Percentiles rank a stretch among this genome's conserved stretches.
These are phyloP conservation scores for Alligator sinensis DNA, from an alignment of 2,113 vertebrate genomes.

Conservation along the genomic window DNA sequence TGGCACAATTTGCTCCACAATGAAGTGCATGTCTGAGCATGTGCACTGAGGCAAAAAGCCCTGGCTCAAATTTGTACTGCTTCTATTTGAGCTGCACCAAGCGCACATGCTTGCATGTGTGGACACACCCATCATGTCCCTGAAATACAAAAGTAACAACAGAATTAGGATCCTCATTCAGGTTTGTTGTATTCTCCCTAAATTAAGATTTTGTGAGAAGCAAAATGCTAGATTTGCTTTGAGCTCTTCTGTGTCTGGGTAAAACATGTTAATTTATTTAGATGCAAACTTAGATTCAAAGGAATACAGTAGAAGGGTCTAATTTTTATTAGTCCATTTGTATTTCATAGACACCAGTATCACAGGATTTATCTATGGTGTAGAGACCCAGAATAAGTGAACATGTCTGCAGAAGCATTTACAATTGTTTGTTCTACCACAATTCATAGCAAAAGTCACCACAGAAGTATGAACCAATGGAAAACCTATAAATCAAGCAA, in stretches of 20 bases:
- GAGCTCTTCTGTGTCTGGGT: background rate
- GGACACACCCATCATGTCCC: too few relatives aligned
- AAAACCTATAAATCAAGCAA: background rate
- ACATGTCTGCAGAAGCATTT: background rate
- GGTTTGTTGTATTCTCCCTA: background rate
- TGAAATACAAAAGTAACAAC: background rate
- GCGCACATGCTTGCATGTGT: too few relatives aligned
- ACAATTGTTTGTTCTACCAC: background rate
- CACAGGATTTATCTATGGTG: background rate
- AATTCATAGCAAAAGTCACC: background rate
- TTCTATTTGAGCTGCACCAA: too few relatives aligned
- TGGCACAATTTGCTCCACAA: too few relatives aligned
- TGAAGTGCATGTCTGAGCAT: too few relatives aligned
- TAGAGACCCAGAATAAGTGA: background rate
- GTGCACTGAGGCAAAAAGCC: too few relatives aligned
- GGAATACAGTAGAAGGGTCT: background rate
- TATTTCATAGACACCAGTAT: background rate
- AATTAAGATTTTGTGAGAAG: background rate
- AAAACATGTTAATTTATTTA: background rate
- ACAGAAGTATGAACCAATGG: background rate
- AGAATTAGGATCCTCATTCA: background rate
- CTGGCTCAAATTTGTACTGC: too few relatives aligned
- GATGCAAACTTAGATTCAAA: background rate
- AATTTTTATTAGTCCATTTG: background rate
- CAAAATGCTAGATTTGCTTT: background rate